Percentiles rank a stretch among this genome's conserved stretches.
These are phyloP conservation scores for Alfaro cultratus DNA, from an alignment of 2,797 vertebrate genomes.

Conservation along the genomic window DNA sequence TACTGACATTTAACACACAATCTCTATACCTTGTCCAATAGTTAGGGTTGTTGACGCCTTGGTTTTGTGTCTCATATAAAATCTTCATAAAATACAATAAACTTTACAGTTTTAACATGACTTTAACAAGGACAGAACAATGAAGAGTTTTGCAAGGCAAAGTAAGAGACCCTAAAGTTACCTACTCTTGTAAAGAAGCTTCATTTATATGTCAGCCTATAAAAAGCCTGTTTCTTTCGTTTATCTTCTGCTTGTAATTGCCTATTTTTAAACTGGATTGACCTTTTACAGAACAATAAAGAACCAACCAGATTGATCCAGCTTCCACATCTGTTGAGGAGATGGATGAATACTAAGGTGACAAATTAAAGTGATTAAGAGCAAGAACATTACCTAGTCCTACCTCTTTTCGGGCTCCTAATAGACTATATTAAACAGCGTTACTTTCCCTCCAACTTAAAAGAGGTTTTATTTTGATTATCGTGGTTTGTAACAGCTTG, in stretches of 20 bases:
- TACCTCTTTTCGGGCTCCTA: background rate
- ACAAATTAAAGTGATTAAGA: conserved; percentile 7
- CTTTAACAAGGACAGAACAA: background rate
- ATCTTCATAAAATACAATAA: background rate
- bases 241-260: background rate
- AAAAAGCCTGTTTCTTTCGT: background rate
- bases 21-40: background rate
- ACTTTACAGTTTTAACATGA: conserved; percentile 1
- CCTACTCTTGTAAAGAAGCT: background rate
- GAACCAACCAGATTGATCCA: background rate
- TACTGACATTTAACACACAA: background rate
- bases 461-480: background rate
- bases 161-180: background rate
- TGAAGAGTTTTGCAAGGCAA: background rate
- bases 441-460: background rate
- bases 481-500: background rate
- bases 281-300: conserved; percentile 4
- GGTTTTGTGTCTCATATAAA: background rate
- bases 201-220: background rate
- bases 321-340: background rate
- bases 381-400: background rate
- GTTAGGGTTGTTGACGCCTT: background rate
- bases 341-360: conserved; percentile 5
- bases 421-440: background rate
- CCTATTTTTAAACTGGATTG: background rate